Evolutionary conservation across 2,113 vertebrate genomes (phyloP).

Genomic region (Oreotragus oreotragus): DNA sequence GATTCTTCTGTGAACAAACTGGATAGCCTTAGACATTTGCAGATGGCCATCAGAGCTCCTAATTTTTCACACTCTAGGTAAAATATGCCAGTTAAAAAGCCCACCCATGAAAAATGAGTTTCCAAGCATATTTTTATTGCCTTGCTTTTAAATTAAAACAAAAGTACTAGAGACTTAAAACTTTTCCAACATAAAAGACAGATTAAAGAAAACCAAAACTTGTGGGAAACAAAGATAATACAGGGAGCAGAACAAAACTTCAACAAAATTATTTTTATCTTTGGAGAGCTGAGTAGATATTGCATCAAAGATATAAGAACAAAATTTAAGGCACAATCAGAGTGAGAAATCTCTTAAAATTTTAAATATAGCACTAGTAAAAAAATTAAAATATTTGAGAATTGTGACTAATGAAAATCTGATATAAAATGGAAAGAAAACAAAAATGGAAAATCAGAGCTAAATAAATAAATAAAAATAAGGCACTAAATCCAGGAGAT

Average conservation of each 20-base stretch:
- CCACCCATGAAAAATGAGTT: neutral
- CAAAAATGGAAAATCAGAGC: neutral
- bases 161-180: neutral
- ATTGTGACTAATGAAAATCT: slow-evolving; percentile 4
- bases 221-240: neutral
- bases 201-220: neutral
- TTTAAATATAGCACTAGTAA: neutral
- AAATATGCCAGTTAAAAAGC: neutral
- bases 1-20: neutral
- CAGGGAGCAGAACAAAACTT: neutral
- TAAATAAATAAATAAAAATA: neutral
- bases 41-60: neutral
- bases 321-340: neutral
- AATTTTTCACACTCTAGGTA: neutral
- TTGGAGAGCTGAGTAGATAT: neutral
- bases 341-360: neutral
- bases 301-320: neutral
- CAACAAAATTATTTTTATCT: neutral
- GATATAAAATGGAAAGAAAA: neutral
- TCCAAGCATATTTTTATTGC: neutral
- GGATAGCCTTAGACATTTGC: neutral
- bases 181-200: neutral
- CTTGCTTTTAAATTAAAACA: neutral
- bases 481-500: neutral
- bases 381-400: neutral